Percentiles rank a stretch among this genome's conserved stretches.
phyloP scores from a whole-genome alignment of 2,797 vertebrate species.

The Tangara arthus region DNA sequence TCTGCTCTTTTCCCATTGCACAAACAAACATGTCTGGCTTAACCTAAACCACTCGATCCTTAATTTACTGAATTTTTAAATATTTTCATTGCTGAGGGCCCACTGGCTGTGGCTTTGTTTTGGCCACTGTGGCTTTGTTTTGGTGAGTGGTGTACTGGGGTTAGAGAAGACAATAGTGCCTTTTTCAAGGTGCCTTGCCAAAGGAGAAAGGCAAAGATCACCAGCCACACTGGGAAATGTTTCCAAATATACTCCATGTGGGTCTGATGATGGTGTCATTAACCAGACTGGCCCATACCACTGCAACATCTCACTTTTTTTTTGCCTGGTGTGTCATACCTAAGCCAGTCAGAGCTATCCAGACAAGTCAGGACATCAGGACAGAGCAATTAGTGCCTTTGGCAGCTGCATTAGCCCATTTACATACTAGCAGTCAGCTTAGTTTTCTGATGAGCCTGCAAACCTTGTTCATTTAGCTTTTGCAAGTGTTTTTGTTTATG shows the following conservation, averaged over 20 bases:
- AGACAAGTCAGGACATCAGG: neutral
- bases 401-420: neutral
- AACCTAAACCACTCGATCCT: neutral
- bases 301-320: neutral
- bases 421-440: conserved; percentile 1
- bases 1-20: neutral
- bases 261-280: neutral
- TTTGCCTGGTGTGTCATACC: neutral
- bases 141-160: neutral
- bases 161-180: neutral
- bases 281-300: neutral
- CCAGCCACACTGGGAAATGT: neutral
- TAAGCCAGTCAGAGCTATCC: neutral
- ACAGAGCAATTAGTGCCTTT: neutral
- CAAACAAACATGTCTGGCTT: neutral
- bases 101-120: neutral
- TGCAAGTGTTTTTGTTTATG: conserved; percentile 28
- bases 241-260: neutral
- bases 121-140: neutral
- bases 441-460: conserved; percentile 34
- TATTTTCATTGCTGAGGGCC: neutral
- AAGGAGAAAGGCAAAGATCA: neutral
- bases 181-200: neutral
- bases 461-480: conserved; percentile 11
- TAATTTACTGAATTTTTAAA: neutral